Evolutionary conservation across 2,797 vertebrate species (phyloP).

Genomic region (Helicolenus hilgendorfi): DNA sequence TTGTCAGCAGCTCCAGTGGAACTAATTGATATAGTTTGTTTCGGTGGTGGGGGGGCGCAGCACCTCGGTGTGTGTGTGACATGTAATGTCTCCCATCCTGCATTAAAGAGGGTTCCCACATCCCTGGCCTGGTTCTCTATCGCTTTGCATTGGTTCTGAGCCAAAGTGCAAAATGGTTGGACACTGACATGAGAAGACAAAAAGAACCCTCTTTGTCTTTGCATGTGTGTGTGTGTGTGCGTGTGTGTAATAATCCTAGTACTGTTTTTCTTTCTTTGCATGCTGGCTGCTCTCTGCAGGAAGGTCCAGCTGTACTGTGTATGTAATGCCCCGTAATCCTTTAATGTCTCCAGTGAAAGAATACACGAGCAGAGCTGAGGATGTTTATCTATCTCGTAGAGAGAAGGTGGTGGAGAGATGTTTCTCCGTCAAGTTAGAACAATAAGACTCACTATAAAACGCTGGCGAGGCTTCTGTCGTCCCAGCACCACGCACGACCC

Average conservation of each 20-base stretch:
- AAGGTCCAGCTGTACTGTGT: conserved; percentile 19
- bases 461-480: conserved; percentile 37
- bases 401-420: not conserved
- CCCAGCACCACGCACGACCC: conserved; percentile 18
- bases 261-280: not conserved
- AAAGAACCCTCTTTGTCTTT: not conserved
- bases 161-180: conserved; percentile 42
- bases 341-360: conserved; percentile 40
- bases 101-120: conserved; percentile 57
- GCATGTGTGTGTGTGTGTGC: conserved; percentile 5
- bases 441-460: conserved; percentile 29
- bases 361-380: not conserved
- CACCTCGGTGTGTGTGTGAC: conserved; percentile 45
- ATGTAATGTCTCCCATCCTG: conserved; percentile 11
- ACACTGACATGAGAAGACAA: conserved; percentile 21
- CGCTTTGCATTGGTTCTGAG: conserved; percentile 41
- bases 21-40: conserved; percentile 75
- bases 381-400: conserved; percentile 53
- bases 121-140: conserved; percentile 30
- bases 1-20: conserved; percentile 58
- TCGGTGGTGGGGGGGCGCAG: not conserved
- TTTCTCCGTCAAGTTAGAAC: conserved; percentile 30
- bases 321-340: conserved; percentile 4
- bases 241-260: not conserved
- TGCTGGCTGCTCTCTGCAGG: conserved; percentile 26